Percentiles rank a stretch among this genome's conserved stretches.
Conservation (phyloP, 2,797 vertebrate species). For the Streptopelia turtur region DNA sequence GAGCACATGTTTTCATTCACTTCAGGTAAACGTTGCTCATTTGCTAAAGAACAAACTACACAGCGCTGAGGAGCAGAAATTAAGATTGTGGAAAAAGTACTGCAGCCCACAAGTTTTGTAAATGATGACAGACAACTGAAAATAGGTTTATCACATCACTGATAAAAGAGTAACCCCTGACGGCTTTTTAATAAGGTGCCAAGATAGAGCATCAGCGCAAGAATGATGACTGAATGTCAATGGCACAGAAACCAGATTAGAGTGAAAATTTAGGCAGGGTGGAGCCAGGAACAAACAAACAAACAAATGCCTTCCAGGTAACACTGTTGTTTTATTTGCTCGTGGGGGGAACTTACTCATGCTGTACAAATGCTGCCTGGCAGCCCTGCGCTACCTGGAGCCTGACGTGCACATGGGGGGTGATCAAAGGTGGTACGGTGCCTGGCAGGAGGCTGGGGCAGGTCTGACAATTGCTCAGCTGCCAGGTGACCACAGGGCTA, state of each 20-base stretch:
- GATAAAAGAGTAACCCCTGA: not conserved
- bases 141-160: not conserved
- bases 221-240: not conserved
- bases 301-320: rapidly evolving
- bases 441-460: not conserved
- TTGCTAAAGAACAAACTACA: not conserved
- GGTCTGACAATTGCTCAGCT: not conserved
- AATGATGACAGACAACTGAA: not conserved
- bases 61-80: not conserved
- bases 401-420: not conserved
- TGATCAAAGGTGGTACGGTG: not conserved
- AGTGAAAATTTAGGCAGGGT: not conserved
- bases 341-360: rapidly evolving
- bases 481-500: not conserved
- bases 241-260: not conserved
- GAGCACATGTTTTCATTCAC: not conserved
- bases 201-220: not conserved
- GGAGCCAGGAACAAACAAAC: no score
- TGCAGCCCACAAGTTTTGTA: not conserved
- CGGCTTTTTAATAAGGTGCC: not conserved
- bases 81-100: not conserved
- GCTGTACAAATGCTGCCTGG: rapidly evolving
- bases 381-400: rapidly evolving
- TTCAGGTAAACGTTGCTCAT: not conserved
- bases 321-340: rapidly evolving